Evolutionary conservation across 2,888 invertebrate species (phyloP).

Genomic region (Cantharis lateralis): DNA sequence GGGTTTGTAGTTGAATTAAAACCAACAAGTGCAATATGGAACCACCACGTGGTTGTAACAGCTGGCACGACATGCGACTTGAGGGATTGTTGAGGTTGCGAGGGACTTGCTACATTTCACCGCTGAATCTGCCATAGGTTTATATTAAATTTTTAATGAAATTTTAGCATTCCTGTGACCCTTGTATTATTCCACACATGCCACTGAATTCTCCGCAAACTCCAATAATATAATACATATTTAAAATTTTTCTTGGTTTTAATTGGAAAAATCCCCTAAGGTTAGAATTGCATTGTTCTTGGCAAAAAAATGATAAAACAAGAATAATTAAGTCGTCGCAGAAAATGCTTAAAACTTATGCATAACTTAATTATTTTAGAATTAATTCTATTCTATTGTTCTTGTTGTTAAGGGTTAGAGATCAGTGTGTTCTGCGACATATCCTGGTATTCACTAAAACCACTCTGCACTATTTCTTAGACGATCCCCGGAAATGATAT

Average conservation of each 20-base stretch:
- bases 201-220: constrained; percentile 27
- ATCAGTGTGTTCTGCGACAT: constrained; percentile 29
- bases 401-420: constrained; percentile 28
- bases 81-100: constrained; percentile 40
- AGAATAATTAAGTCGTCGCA: neutral
- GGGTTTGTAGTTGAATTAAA: constrained; percentile 43
- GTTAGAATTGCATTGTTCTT: neutral
- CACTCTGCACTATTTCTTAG: constrained; percentile 28
- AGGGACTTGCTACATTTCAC: constrained; percentile 25
- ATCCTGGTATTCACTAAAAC: constrained; percentile 32
- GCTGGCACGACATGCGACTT: constrained; percentile 44
- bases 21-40: constrained; percentile 48
- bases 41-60: constrained; percentile 42
- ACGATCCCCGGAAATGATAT: constrained; percentile 39
- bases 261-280: neutral
- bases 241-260: neutral
- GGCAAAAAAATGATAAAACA: neutral
- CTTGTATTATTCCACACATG: constrained; percentile 24
- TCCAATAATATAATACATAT: constrained; percentile 11
- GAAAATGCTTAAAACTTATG: neutral
- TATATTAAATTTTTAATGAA: constrained; percentile 48
- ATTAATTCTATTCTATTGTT: constrained; percentile 2
- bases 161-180: constrained; percentile 31
- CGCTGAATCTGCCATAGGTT: constrained; percentile 32
- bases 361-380: neutral